These are phyloP conservation scores for Bubo bubo DNA, from an alignment of 2,113 vertebrate genomes.

Conservation along the genomic window DNA sequence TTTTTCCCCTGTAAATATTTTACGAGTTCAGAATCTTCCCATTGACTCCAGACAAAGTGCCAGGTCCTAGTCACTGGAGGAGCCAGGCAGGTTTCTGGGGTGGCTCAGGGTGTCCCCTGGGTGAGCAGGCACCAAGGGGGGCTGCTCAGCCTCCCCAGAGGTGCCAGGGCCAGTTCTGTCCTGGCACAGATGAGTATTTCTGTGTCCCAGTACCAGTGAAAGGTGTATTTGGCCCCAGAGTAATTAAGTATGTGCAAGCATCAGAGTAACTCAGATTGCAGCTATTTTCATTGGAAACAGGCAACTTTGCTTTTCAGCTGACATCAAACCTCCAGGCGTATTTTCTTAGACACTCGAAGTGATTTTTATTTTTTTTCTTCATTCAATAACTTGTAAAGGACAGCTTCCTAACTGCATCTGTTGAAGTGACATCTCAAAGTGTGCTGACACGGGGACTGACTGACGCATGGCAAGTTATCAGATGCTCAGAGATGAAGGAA, in stretches of 20 bases:
- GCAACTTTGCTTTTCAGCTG: neutral
- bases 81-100: neutral
- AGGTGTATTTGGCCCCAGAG: neutral
- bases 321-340: neutral
- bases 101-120: rapidly evolving
- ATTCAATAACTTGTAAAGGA: constrained; percentile 59
- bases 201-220: neutral
- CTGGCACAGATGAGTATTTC: neutral
- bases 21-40: neutral
- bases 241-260: neutral
- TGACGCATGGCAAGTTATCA: constrained; percentile 38
- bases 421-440: constrained; percentile 35
- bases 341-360: neutral
- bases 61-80: rapidly evolving
- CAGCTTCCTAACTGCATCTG: constrained; percentile 44
- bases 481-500: constrained; percentile 60
- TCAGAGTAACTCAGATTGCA: neutral
- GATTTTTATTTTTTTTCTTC: neutral
- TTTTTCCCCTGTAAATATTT: neutral
- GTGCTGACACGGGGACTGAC: constrained; percentile 37
- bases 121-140: neutral
- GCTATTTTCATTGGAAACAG: neutral
- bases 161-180: neutral
- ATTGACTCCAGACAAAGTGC: rapidly evolving
- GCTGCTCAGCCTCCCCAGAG: neutral